Percentiles rank a stretch among this genome's conserved stretches.
phyloP scores from a whole-genome alignment of 2,888 invertebrate genomes.

The Melangyna quadrimaculata region DNA sequence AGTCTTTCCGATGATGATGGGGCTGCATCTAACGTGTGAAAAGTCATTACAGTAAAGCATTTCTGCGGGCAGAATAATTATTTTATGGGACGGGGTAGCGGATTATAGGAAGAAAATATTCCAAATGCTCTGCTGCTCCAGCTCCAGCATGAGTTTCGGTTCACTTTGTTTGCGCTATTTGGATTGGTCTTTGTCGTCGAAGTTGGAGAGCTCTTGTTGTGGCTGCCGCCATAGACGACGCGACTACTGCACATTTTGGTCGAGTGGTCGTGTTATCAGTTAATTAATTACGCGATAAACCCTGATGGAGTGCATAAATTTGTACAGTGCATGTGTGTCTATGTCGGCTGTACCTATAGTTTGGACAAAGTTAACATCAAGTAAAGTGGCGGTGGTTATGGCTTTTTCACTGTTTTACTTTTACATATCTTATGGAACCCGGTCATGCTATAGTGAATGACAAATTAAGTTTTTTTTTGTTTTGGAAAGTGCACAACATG shows the following conservation, averaged over 20 bases:
- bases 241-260: constrained; percentile 64
- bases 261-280: constrained; percentile 72
- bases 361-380: constrained; percentile 54
- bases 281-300: constrained; percentile 74
- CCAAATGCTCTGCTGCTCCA: constrained; percentile 5
- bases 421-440: constrained; percentile 50
- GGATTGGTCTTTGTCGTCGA: constrained; percentile 36
- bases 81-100: constrained; percentile 43
- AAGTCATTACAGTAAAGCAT: constrained; percentile 69
- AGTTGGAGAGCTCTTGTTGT: not conserved
- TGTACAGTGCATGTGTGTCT: constrained; percentile 41
- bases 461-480: constrained; percentile 45
- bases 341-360: not conserved
- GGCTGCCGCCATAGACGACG: constrained; percentile 25
- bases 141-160: constrained; percentile 10
- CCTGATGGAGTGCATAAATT: constrained; percentile 73
- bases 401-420: constrained; percentile 46
- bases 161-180: constrained; percentile 52
- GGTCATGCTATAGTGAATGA: constrained; percentile 63
- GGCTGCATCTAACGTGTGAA: constrained; percentile 61
- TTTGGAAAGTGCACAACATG: constrained; percentile 20
- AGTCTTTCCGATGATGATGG: not conserved
- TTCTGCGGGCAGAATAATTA: constrained; percentile 69
- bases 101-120: constrained; percentile 36
- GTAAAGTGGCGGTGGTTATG: constrained; percentile 62